phyloP scores from a whole-genome alignment of 2,888 invertebrate species.

The Fabriciana adippe region DNA sequence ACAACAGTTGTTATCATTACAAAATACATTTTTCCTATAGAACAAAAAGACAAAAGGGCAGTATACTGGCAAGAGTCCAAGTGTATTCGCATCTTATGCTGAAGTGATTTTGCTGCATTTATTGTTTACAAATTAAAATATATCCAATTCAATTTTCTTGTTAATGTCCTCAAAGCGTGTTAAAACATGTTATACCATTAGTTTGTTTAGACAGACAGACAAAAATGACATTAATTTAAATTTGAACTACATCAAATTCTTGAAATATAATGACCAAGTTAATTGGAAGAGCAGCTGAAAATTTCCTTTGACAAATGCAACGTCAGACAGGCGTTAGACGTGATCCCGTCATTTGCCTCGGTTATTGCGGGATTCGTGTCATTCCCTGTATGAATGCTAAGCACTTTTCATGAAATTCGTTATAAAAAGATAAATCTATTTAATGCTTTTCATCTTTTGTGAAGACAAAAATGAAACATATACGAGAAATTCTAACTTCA shows the following conservation, averaged over 20 bases:
- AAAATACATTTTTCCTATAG: slow-evolving; percentile 47
- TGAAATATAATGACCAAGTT: slow-evolving; percentile 18
- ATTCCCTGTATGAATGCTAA: slow-evolving; percentile 52
- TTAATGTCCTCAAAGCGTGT: too few species aligned
- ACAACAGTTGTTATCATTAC: slow-evolving; percentile 45
- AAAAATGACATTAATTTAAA: slow-evolving; percentile 6
- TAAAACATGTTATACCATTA: not conserved
- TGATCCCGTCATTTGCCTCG: slow-evolving; percentile 49
- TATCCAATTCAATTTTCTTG: too few species aligned
- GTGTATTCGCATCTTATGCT: slow-evolving; percentile 47
- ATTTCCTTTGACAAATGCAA: slow-evolving; percentile 41
- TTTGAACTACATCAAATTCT: not conserved
- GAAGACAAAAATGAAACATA: too few species aligned
- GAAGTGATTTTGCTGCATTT: slow-evolving; percentile 29
- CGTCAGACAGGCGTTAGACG: slow-evolving; percentile 36
- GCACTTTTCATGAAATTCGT: slow-evolving; percentile 60
- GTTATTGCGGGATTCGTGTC: slow-evolving; percentile 65
- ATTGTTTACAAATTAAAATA: slow-evolving; percentile 56
- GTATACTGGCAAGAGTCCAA: slow-evolving; percentile 67
- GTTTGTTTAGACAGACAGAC: not conserved
- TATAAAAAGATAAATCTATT: slow-evolving; percentile 39
- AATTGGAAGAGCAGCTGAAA: slow-evolving; percentile 36
- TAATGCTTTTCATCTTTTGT: too few species aligned
- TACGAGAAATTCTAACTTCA: too few species aligned
- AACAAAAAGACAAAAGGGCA: slow-evolving; percentile 65